Evolutionary conservation across 2,888 invertebrate species (phyloP).

Genomic region (Atrina japonica): DNA sequence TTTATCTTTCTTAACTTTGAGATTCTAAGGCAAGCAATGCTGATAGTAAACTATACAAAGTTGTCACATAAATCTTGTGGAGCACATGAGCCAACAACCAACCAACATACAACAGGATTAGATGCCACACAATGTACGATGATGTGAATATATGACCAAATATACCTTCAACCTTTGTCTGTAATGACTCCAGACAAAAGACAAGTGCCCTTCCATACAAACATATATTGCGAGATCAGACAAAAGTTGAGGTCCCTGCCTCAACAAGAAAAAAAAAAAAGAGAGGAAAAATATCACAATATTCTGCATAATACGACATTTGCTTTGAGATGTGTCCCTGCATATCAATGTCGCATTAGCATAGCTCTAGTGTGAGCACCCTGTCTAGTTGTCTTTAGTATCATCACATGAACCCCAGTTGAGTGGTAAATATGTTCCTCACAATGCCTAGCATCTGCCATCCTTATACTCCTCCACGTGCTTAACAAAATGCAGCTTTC

Average conservation of each 20-base stretch:
- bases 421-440: constrained; percentile 8
- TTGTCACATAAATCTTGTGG: background rate
- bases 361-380: constrained; percentile 28
- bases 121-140: background rate
- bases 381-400: constrained; percentile 14
- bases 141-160: too few species aligned
- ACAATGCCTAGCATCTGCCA: background rate
- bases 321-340: constrained; percentile 24
- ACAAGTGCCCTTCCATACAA: constrained; percentile 33
- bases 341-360: constrained; percentile 26
- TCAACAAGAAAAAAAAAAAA: constrained; percentile 9
- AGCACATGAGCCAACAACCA: constrained; percentile 7
- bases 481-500: constrained; percentile 34
- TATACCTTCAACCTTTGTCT: constrained; percentile 22
- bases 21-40: too few species aligned
- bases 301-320: constrained; percentile 21
- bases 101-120: background rate
- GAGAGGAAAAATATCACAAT: constrained; percentile 27
- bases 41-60: background rate
- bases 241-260: constrained; percentile 38
- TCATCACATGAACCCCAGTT: constrained; percentile 11
- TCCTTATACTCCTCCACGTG: background rate
- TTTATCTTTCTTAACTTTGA: too few species aligned
- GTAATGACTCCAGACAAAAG: constrained; percentile 24
- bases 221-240: constrained; percentile 41